Base-by-base conservation (phyloP, 2,797 vertebrate species). In the Cyclopterus lumpus region DNA sequence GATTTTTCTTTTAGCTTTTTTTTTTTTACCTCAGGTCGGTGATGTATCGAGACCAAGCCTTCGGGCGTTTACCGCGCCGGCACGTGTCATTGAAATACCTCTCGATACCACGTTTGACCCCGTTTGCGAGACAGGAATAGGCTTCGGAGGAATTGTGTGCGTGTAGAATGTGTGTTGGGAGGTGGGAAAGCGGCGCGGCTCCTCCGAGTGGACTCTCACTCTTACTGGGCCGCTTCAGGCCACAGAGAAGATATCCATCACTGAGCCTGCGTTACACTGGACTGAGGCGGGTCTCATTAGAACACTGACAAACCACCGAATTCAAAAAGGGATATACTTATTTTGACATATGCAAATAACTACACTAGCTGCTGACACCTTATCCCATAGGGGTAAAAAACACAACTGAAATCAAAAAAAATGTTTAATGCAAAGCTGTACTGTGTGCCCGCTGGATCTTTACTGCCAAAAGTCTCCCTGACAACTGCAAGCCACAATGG, bases 41-140 rank as follows among this genome's bases (percentile, higher is more conserved):
- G 89, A 94, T 88, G 64, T 84, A 94, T 91, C 67, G 84, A 92
- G 89, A 89, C 62, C 81, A 69, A 74, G 83, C 83, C 92, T 90
- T 86, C 10, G 86, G 49, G 92, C 88, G 4, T 89, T 93, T 88
- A 81, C 71, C 1, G 62, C 2, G 28, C 78, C 62, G 69, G 81
- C 73, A 82, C 85, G 12, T 91, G 93, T 91, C 91, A 93, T 88
- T 94, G 91, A 91, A 93, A 94, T 92, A 94, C 93, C 90, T 93
- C 93, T 93, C 80, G 90, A 90, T 91, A 87, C 81, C 74, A 14
- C 38, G 74, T 88, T 92, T 94, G 92, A 93, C 91, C 91, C 85
- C 86, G 22, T 94, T 94, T 91, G 92, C 15, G 71, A 78, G 86
- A 83, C 81, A 79, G 83, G 81, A 90, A 88, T 71, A 79, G 85